Evolutionary conservation across 2,888 invertebrate species (phyloP).

Genomic region (Microplitis deprimator): DNA sequence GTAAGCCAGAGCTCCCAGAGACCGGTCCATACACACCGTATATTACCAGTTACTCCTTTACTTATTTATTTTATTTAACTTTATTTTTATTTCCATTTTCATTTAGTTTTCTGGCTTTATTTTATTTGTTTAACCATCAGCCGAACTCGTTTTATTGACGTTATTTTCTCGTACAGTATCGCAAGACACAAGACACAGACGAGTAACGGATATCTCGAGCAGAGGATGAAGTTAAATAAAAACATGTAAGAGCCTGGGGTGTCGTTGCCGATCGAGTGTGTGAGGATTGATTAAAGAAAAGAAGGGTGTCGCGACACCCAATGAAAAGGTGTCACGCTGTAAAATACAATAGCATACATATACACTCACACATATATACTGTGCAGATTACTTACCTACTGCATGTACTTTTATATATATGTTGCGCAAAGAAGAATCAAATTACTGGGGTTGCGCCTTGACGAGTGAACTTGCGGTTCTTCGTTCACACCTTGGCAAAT

Average conservation of each 20-base stretch:
- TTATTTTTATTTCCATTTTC: background rate
- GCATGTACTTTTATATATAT: conserved; percentile 15
- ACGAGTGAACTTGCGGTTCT: conserved; percentile 67
- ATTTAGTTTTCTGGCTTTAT: background rate
- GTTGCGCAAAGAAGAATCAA: conserved; percentile 53
- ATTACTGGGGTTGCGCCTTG: conserved; percentile 64
- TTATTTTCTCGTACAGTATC: conserved; percentile 13
- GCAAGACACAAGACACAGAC: background rate
- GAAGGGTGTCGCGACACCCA: conserved; percentile 37
- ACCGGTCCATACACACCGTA: conserved; percentile 22
- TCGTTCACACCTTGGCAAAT: conserved; percentile 66
- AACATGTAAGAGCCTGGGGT: conserved; percentile 11
- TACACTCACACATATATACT: conserved; percentile 17
- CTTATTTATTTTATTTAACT: background rate
- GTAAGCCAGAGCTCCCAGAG: conserved; percentile 23
- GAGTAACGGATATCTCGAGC: conserved; percentile 6
- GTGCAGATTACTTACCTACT: conserved; percentile 24
- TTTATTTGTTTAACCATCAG: conserved; percentile 4
- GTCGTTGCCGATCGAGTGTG: conserved; percentile 35
- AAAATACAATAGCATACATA: conserved; percentile 39
- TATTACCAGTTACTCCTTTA: background rate
- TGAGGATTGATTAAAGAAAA: conserved; percentile 30
- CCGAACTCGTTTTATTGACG: background rate
- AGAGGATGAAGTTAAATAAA: background rate
- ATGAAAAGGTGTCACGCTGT: conserved; percentile 54